Conservation (phyloP, 2,888 invertebrate species). For the Mermis nigrescens region DNA sequence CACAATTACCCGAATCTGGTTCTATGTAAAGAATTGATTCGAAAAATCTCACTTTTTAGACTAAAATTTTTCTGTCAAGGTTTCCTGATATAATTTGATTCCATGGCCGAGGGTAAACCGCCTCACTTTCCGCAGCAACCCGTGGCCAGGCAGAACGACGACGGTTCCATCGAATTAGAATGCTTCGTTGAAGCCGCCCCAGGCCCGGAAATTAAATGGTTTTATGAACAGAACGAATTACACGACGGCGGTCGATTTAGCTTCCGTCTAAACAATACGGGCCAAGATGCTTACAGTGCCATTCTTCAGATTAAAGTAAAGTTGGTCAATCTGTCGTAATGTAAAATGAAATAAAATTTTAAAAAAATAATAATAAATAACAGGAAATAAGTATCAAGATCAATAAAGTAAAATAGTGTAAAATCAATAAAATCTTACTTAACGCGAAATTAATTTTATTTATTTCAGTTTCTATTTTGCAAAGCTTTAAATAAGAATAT, state of each 20-base stretch:
- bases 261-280: conserved; percentile 25
- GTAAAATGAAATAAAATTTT: conserved; percentile 6
- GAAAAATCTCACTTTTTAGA: too few species aligned
- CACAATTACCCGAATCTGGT: too few species aligned
- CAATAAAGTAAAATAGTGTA: too few species aligned
- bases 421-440: too few species aligned
- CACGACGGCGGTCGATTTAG: conserved; percentile 22
- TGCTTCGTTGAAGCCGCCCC: conserved; percentile 32
- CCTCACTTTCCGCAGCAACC: conserved; percentile 33
- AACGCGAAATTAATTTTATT: too few species aligned
- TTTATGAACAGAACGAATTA: conserved; percentile 26
- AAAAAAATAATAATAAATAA: background rate
- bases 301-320: conserved; percentile 30
- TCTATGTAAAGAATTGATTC: too few species aligned
- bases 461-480: too few species aligned
- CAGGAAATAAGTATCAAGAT: background rate
- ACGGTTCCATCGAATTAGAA: conserved; percentile 30
- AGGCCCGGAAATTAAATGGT: conserved; percentile 31
- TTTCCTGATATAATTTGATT: too few species aligned
- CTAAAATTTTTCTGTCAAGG: too few species aligned
- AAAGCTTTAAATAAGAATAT: too few species aligned
- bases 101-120: conserved; percentile 31
- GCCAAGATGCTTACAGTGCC: conserved; percentile 28
- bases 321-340: background rate
- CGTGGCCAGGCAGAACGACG: conserved; percentile 32